Conservation (phyloP, 2,888 invertebrate species). For the Lissonota sp. region DNA sequence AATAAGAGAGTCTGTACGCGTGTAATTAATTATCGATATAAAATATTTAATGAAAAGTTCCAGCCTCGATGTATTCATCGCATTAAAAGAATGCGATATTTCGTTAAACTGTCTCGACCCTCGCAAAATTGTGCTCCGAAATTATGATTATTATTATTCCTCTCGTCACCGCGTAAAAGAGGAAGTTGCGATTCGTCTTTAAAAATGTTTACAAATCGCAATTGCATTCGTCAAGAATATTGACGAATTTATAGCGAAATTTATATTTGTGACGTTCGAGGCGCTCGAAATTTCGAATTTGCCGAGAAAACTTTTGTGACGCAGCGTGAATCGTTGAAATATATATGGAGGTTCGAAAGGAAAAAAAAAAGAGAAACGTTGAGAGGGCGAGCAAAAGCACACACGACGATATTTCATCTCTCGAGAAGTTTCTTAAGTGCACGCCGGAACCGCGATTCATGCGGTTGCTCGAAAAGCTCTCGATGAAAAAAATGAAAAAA, state of each 20-base stretch:
- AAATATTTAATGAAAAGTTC: too few species aligned
- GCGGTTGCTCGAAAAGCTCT: slow-evolving; percentile 51
- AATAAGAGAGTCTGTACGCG: too few species aligned
- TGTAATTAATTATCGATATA: too few species aligned
- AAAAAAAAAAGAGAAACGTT: neutral
- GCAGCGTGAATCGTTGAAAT: neutral
- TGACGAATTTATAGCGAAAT: neutral
- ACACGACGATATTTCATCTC: slow-evolving; percentile 69
- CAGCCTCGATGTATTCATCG: too few species aligned
- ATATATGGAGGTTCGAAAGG: neutral
- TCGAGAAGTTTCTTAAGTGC: slow-evolving; percentile 71
- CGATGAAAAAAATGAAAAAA: slow-evolving; percentile 36
- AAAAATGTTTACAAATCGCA: too few species aligned
- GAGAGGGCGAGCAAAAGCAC: slow-evolving; percentile 26
- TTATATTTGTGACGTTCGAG: slow-evolving; percentile 19
- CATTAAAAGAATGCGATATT: too few species aligned
- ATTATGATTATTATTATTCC: too few species aligned
- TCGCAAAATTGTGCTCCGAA: too few species aligned
- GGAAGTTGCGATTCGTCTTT: too few species aligned
- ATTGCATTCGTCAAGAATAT: too few species aligned
- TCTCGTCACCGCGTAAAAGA: too few species aligned
- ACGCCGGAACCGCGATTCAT: slow-evolving; percentile 50
- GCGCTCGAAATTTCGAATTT: neutral
- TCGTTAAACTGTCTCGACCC: too few species aligned
- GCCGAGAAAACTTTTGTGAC: neutral